Base-by-base conservation (phyloP, 2,113 vertebrate genomes). In the Lipotes vexillifer region DNA sequence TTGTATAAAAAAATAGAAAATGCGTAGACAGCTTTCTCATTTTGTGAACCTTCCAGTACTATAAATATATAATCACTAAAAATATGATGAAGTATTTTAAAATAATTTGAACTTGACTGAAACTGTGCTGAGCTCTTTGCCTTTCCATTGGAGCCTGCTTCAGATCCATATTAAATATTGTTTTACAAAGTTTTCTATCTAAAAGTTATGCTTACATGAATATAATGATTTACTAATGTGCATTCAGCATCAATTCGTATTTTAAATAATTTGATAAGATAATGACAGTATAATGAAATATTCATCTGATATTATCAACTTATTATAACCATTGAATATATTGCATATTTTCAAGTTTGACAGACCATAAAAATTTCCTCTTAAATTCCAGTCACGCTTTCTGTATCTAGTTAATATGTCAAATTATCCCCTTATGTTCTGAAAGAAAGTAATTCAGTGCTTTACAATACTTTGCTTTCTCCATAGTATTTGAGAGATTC, bases 1-100 rank as follows among this genome's bases (percentile, higher is more conserved):
- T 31, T 93, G 92, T 93, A 96, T 90, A 65, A 65, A 95, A 69
- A 97, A 52, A 52, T 94, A 95, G 49, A 93, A 98, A 98, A 94
- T 59, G 0, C 8, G 1, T 87, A 96, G 61, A 95, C 90, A 78
- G 29, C 10, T 97, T 97, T 96, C 68, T 90, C 18, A 91, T 7
- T 92, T 98, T 98, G 52, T 86, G 1, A 93, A 78, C 38, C 57
- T 2, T 57, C 8, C 14, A 95, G 85, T 95, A 81, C 41, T 88
- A 61, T 72, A 96, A 94, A 97, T 36, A 95, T 8, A 52, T 77
- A 92, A 96, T 96, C n/a, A 55, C 15, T 86, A 82, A 25, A 96
- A 87, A 21, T 94, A 66, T 36, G 68, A 95, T 93, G 49, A 92
- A 33, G 7, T 85, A 55, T 31, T 4, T 94, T 25, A 94, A 97